Evolutionary conservation across 2,797 vertebrate genomes (phyloP), one percentile per base, ranked within the genome.

Genomic region (Eidolon dupreanum): DNA sequence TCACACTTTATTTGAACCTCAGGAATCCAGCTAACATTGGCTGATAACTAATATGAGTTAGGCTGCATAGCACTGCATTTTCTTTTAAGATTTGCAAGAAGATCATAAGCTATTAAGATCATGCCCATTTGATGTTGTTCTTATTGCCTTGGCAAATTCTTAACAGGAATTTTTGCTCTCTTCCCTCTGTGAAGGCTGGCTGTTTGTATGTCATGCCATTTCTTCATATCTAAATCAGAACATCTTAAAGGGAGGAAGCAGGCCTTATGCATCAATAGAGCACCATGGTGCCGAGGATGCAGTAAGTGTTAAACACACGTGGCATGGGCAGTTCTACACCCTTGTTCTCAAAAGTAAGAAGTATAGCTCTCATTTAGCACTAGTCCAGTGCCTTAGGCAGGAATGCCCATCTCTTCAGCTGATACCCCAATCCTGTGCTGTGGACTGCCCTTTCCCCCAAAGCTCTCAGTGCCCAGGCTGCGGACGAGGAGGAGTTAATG

Each of bases 11-110:
- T 9, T 24, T 41, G 73, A 74, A 71, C 19, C 9, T 61, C 61
- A 83, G 71, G 33, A 1, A 61, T 19, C 43, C 86, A 84, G 49
- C 12, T 49, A 17, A 28, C 11, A 10, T 4, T 24, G 53, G 59
- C 55, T 15, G 28, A 73, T 8, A 38, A 70, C 57, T 33, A 8
- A 16, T 9, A 24, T 0, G 6, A 81, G 22, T 0, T 63, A 63
- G 46, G 53, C 7, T n/a, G 33, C 36, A 5, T 0, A 13, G 59
- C 73, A 38, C 17, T 5, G 2, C n/a, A 13, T 49, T n/a, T 53
- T 65, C 43, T 88, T 88, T 31, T 46, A 85, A 73, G 55, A n/a
- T 65, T 22, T 91, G 41, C 53, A 83, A 86, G 88, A 91, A 66
- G 5, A 79, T 1, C 13, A 75, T 2, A 24, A 2, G 2, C 36